These are phyloP conservation scores for Cetonia aurata DNA, from an alignment of 2,888 invertebrate genomes.

Conservation along the genomic window DNA sequence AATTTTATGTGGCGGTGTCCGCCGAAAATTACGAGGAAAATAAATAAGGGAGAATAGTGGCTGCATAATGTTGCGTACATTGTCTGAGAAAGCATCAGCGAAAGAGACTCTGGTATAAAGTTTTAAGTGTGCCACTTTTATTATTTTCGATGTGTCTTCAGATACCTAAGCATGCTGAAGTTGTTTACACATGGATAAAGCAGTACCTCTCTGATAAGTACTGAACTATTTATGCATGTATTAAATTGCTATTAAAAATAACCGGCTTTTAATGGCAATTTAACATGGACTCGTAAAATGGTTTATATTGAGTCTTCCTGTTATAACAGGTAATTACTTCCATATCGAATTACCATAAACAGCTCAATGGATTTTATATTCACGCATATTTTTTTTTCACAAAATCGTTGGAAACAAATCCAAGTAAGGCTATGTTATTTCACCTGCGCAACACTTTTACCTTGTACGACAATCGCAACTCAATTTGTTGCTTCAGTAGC, in stretches of 20 bases:
- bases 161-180: constrained; percentile 4
- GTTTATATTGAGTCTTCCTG: constrained; percentile 17
- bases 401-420: too few species aligned
- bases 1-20: constrained; percentile 51
- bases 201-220: constrained; percentile 14
- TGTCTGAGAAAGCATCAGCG: neutral
- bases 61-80: constrained; percentile 17
- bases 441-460: too few species aligned
- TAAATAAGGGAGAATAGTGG: constrained; percentile 21
- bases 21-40: constrained; percentile 39
- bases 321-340: constrained; percentile 7
- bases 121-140: constrained; percentile 37
- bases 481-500: neutral
- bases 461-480: constrained; percentile 4
- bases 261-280: constrained; percentile 18
- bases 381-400: neutral
- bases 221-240: constrained; percentile 28
- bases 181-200: constrained; percentile 21
- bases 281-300: constrained; percentile 13
- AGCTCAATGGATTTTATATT: constrained; percentile 7
- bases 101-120: constrained; percentile 16
- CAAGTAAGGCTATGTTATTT: too few species aligned
- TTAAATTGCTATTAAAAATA: constrained; percentile 30
- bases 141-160: constrained; percentile 20
- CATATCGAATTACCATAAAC: constrained; percentile 12